A percentile compares a stretch with the other conserved stretches of the same genome.
These are phyloP conservation scores for Tortricodes alternella DNA, from an alignment of 2,888 invertebrate species.

Conservation along the genomic window DNA sequence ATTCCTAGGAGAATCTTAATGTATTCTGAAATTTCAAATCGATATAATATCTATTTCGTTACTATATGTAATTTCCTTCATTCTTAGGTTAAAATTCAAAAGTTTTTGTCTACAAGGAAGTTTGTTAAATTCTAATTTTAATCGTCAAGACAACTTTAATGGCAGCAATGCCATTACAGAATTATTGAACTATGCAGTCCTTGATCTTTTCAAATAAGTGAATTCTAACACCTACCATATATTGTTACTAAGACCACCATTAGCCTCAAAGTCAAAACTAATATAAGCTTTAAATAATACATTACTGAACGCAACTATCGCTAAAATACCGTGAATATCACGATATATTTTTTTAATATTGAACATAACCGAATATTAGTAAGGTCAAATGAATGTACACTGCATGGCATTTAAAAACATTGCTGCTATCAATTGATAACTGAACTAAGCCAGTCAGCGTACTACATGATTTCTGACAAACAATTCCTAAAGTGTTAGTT, in stretches of 20 bases:
- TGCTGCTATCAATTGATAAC: too few relatives aligned
- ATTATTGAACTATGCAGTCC: too few relatives aligned
- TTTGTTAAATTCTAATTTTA: too few relatives aligned
- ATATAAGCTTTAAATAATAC: slow-evolving; percentile 18
- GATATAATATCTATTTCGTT: not conserved
- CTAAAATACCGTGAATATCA: slow-evolving; percentile 27
- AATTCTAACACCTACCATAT: not conserved
- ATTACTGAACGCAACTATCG: slow-evolving; percentile 8
- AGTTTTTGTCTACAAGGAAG: too few relatives aligned
- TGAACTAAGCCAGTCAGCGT: too few relatives aligned
- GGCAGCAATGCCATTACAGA: too few relatives aligned
- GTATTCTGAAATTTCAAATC: slow-evolving; percentile 6
- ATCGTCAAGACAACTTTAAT: too few relatives aligned
- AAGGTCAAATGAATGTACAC: slow-evolving; percentile 12
- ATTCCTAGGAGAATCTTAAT: slow-evolving; percentile 18
- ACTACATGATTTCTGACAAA: too few relatives aligned
- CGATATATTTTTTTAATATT: slow-evolving; percentile 18
- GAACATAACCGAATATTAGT: not conserved
- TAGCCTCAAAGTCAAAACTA: slow-evolving; percentile 6
- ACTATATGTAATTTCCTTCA: too few relatives aligned
- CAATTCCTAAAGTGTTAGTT: too few relatives aligned
- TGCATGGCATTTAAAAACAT: slow-evolving; percentile 18
- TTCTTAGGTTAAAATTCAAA: too few relatives aligned
- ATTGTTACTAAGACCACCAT: not conserved
- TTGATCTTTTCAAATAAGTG: slow-evolving; percentile 1